phyloP scores from a whole-genome alignment of 2,888 invertebrate species.

The Andrena fulva region DNA sequence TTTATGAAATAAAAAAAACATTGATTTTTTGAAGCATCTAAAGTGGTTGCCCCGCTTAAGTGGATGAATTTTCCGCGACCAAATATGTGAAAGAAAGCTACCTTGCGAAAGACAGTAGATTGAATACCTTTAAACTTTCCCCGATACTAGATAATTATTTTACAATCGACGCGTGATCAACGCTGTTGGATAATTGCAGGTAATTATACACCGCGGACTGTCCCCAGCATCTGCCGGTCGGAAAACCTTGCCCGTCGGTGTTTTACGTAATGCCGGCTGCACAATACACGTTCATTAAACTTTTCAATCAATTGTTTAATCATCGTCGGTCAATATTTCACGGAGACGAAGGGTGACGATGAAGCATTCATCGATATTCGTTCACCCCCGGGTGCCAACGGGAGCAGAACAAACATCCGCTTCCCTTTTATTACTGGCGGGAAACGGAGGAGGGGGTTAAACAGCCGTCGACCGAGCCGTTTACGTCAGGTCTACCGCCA shows the following conservation, averaged over 20 bases:
- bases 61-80: background rate
- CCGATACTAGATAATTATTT: conserved; percentile 3
- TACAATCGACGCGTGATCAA: conserved; percentile 3
- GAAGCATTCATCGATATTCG: background rate
- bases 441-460: too few species aligned
- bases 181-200: conserved; percentile 21
- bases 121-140: background rate
- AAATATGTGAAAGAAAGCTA: background rate
- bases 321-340: background rate
- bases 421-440: background rate
- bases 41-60: too few species aligned
- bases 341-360: background rate
- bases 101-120: background rate
- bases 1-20: too few species aligned
- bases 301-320: background rate
- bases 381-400: background rate
- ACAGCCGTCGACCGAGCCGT: background rate
- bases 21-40: too few species aligned
- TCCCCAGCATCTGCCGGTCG: too few species aligned
- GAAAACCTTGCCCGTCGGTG: background rate
- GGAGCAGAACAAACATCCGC: background rate
- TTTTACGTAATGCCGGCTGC: background rate
- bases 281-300: conserved; percentile 9
- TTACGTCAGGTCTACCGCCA: background rate
- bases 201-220: conserved; percentile 23